Evolutionary conservation across 2,797 vertebrate genomes (phyloP).

Genomic region (Enteromius radiatus): DNA sequence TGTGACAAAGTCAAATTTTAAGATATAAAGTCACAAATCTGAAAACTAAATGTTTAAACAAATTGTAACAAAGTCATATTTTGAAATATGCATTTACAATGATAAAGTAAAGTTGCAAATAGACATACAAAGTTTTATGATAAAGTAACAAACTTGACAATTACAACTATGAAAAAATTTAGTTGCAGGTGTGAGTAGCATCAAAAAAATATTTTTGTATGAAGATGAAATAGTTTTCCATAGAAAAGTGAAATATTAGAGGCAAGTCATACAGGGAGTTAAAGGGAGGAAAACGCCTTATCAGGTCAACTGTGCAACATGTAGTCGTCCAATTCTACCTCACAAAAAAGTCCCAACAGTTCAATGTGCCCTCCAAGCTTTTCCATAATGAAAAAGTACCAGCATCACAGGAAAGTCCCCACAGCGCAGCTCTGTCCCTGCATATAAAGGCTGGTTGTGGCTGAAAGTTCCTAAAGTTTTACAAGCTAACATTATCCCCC

Average conservation of each 20-base stretch:
- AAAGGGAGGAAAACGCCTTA: background rate
- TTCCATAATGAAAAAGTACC: slow-evolving; percentile 32
- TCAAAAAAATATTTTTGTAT: background rate
- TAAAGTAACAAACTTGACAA: background rate
- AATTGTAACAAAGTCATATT: background rate
- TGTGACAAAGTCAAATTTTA: too few relatives aligned
- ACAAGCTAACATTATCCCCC: slow-evolving; percentile 74
- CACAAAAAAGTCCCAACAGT: slow-evolving; percentile 8
- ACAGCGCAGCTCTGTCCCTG: slow-evolving; percentile 49
- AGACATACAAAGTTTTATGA: background rate
- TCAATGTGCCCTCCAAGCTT: slow-evolving; percentile 1
- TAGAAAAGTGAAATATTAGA: background rate
- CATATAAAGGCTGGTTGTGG: slow-evolving; percentile 67
- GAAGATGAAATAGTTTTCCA: background rate
- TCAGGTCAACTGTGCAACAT: background rate
- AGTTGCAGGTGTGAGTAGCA: background rate
- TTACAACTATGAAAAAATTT: background rate
- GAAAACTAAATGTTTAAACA: background rate
- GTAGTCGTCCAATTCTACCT: background rate
- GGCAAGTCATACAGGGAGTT: background rate
- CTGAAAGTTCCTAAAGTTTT: slow-evolving; percentile 77
- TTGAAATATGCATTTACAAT: too few relatives aligned
- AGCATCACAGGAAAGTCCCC: slow-evolving; percentile 43
- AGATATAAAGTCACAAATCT: background rate
- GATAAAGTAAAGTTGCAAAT: background rate